Evolutionary conservation across 2,888 invertebrate genomes (phyloP).

Genomic region (Lutraria lutraria): DNA sequence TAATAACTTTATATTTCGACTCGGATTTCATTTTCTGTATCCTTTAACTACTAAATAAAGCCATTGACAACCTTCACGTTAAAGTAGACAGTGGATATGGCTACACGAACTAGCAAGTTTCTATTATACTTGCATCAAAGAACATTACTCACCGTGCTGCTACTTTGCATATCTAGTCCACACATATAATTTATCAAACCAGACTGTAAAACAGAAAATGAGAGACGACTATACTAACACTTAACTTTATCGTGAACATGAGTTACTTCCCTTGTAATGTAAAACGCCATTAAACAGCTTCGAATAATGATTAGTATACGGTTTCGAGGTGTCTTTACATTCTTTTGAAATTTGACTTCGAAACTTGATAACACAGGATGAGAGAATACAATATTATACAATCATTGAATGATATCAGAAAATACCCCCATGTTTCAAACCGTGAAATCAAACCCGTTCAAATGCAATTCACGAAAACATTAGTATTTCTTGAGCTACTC

Average conservation of each 20-base stretch:
- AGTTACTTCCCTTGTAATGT: neutral
- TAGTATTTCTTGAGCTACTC: too few relatives aligned
- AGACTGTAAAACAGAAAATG: constrained; percentile 14
- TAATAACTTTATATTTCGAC: too few relatives aligned
- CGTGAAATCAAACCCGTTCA: too few relatives aligned
- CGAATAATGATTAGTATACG: neutral
- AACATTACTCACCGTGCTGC: constrained; percentile 38
- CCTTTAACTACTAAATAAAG: neutral
- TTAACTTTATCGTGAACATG: neutral
- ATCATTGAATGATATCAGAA: too few relatives aligned
- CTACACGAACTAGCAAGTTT: neutral
- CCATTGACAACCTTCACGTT: neutral
- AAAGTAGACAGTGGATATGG: neutral
- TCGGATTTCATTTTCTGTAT: neutral
- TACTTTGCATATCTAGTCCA: constrained; percentile 57
- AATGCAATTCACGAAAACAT: too few relatives aligned
- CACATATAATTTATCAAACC: constrained; percentile 54
- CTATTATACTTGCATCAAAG: neutral
- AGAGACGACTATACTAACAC: neutral
- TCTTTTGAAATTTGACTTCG: neutral
- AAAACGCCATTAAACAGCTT: neutral
- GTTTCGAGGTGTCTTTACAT: neutral
- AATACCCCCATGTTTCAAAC: neutral
- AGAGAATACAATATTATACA: neutral
- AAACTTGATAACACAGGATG: neutral